phyloP scores from a whole-genome alignment of 1,140 invertebrate genomes.

The Macrobrachium nipponense region DNA sequence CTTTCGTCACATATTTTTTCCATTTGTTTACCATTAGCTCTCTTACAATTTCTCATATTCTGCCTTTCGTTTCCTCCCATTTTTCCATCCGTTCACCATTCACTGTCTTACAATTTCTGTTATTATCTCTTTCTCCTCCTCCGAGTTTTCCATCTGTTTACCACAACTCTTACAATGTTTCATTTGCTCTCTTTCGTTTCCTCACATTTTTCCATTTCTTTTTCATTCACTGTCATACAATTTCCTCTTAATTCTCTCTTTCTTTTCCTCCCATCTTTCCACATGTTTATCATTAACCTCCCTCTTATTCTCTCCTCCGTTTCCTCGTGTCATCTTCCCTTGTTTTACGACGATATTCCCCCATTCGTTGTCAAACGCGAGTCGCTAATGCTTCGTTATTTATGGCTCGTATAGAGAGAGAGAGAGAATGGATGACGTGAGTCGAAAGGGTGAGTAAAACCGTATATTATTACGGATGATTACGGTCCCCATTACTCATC shows the following conservation, averaged over 20 bases:
- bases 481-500: no score
- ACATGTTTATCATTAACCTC: neutral
- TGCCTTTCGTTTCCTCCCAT: neutral
- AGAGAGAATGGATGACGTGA: neutral
- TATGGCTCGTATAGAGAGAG: neutral
- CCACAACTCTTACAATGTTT: neutral
- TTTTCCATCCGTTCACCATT: neutral
- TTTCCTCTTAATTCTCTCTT: neutral
- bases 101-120: no score
- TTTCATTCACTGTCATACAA: neutral
- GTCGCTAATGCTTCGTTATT: neutral
- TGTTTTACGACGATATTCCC: neutral
- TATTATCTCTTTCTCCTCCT: neutral
- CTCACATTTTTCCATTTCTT: neutral
- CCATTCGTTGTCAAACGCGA: neutral
- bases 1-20: neutral
- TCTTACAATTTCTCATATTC: neutral
- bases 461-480: neutral
- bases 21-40: neutral
- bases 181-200: neutral
- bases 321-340: neutral
- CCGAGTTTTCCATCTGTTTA: neutral
- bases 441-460: neutral
- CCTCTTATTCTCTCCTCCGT: neutral
- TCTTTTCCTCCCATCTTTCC: neutral